Evolutionary conservation across 2,888 invertebrate genomes (phyloP).

Genomic region (Lepidochitona cinerea): DNA sequence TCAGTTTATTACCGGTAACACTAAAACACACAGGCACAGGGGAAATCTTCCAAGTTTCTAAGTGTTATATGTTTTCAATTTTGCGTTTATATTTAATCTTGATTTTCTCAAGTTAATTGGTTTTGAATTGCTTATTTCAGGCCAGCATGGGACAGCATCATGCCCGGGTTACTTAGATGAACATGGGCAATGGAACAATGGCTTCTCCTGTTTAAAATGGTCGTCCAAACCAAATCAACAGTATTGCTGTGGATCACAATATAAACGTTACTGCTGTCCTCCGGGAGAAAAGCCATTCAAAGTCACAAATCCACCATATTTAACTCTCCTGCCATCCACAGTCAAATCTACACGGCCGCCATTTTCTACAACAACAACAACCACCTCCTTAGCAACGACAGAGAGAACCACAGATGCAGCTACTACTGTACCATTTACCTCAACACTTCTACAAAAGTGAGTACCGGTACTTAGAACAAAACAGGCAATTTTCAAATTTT

Average conservation of each 20-base stretch:
- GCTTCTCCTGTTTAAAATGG: constrained; percentile 41
- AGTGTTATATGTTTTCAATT: background rate
- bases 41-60: too few relatives aligned
- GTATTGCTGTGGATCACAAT: constrained; percentile 35
- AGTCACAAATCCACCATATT: background rate
- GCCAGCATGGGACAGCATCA: constrained; percentile 18
- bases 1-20: too few relatives aligned
- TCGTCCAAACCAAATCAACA: constrained; percentile 15
- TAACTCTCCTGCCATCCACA: background rate
- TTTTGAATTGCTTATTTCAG: background rate
- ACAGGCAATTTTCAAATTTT: too few relatives aligned
- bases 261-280: constrained; percentile 30
- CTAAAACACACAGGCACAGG: too few relatives aligned
- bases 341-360: background rate
- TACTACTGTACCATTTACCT: background rate
- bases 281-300: background rate
- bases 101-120: background rate
- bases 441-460: background rate
- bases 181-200: constrained; percentile 44
- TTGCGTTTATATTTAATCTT: background rate
- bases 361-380: background rate
- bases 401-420: background rate
- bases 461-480: too few relatives aligned
- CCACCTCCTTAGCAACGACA: background rate
- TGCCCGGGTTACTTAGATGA: constrained; percentile 40